Percentiles rank a stretch among this genome's conserved stretches.
These are phyloP conservation scores for Takifugu flavidus DNA, from an alignment of 2,113 vertebrate genomes.

Conservation along the genomic window DNA sequence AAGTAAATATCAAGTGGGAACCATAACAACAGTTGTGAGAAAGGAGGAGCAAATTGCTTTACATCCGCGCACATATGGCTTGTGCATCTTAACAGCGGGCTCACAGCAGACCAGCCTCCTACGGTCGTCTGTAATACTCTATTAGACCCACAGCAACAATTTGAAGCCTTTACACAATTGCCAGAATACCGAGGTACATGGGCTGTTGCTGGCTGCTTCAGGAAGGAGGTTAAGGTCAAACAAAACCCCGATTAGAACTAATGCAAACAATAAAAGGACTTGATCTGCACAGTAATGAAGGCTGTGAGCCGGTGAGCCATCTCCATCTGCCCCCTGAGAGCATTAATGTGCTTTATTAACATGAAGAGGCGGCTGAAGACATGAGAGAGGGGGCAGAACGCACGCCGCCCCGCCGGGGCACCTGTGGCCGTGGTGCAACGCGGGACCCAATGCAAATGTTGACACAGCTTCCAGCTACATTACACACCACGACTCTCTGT, in stretches of 20 bases:
- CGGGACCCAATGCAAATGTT: slow-evolving; percentile 31
- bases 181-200: slow-evolving; percentile 48
- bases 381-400: slow-evolving; percentile 10
- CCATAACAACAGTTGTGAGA: slow-evolving; percentile 24
- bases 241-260: background rate
- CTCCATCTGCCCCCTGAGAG: slow-evolving; percentile 43
- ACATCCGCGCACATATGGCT: slow-evolving; percentile 14
- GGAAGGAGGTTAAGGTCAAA: slow-evolving; percentile 50
- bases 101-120: slow-evolving; percentile 32
- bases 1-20: slow-evolving; percentile 18
- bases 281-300: slow-evolving; percentile 32
- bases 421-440: slow-evolving; percentile 23
- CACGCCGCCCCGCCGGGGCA: slow-evolving; percentile 5
- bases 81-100: slow-evolving; percentile 31
- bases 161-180: slow-evolving; percentile 60
- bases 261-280: slow-evolving; percentile 12
- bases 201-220: slow-evolving; percentile 42
- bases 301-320: slow-evolving; percentile 42
- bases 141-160: slow-evolving; percentile 54
- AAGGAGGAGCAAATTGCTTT: slow-evolving; percentile 49
- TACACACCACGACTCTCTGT: slow-evolving; percentile 25
- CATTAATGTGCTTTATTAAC: slow-evolving; percentile 53
- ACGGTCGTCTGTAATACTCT: slow-evolving; percentile 45
- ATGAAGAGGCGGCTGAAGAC: slow-evolving; percentile 31
- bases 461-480: slow-evolving; percentile 47